Percentiles rank a stretch among this genome's conserved stretches.
phyloP scores from a whole-genome alignment of 2,113 vertebrate species.

The Amazona guildingii region DNA sequence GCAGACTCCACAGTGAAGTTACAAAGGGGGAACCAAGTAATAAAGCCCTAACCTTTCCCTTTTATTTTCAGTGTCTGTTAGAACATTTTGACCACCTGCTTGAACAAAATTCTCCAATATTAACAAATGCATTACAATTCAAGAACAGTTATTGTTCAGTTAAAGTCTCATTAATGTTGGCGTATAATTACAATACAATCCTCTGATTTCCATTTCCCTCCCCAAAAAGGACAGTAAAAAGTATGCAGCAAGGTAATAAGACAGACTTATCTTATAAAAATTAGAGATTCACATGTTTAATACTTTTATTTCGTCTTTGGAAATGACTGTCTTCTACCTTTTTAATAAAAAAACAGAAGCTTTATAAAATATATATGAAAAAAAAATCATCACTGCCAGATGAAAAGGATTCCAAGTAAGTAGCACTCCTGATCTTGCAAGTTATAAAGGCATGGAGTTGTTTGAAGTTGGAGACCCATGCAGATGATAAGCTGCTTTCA shows the following conservation, averaged over 20 bases:
- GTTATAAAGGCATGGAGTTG: not conserved
- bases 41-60: not conserved
- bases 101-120: not conserved
- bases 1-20: not conserved
- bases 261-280: not conserved
- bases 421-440: not conserved
- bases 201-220: not conserved
- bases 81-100: not conserved
- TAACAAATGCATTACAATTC: not conserved
- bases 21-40: not conserved
- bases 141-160: not conserved
- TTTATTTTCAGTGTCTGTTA: not conserved
- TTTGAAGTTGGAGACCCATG: constrained; percentile 11
- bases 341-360: not conserved
- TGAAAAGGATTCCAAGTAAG: not conserved
- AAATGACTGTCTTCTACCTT: not conserved
- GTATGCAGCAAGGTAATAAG: not conserved
- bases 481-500: not conserved
- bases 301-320: not conserved
- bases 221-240: not conserved
- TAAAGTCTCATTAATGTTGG: not conserved
- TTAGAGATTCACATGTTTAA: not conserved
- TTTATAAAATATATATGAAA: not conserved
- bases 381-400: not conserved
- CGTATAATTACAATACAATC: not conserved